Evolutionary conservation across 2,113 vertebrate genomes (phyloP).

Genomic region (Callaeas wilsoni): DNA sequence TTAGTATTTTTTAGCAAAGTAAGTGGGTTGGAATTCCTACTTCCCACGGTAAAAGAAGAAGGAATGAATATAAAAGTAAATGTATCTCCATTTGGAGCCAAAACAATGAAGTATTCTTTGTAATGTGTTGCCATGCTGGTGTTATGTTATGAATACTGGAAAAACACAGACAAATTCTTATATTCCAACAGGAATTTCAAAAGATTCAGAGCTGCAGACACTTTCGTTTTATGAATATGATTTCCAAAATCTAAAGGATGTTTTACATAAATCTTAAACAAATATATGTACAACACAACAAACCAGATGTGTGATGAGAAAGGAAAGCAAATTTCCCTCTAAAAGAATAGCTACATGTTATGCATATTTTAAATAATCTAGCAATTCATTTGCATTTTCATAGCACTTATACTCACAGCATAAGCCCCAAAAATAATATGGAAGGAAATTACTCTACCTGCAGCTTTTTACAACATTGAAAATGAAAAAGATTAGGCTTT

Average conservation of each 20-base stretch:
- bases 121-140: not conserved
- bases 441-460: constrained; percentile 20
- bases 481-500: not conserved
- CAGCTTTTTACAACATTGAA: not conserved
- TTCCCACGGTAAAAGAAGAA: not conserved
- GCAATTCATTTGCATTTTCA: constrained; percentile 35
- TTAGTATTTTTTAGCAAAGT: not conserved
- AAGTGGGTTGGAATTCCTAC: not conserved
- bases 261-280: not conserved
- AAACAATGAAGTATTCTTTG: not conserved
- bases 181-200: not conserved
- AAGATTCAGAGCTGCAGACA: not conserved
- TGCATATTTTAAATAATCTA: not conserved
- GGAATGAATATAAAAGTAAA: not conserved
- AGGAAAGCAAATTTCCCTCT: not conserved
- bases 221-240: not conserved
- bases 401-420: not conserved
- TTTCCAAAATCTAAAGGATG: not conserved
- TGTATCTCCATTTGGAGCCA: not conserved
- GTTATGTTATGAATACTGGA: not conserved
- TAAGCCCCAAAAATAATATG: not conserved
- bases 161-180: not conserved
- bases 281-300: not conserved
- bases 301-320: not conserved
- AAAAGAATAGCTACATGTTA: not conserved